phyloP scores from a whole-genome alignment of 2,113 vertebrate genomes.

The Merops nubicus region DNA sequence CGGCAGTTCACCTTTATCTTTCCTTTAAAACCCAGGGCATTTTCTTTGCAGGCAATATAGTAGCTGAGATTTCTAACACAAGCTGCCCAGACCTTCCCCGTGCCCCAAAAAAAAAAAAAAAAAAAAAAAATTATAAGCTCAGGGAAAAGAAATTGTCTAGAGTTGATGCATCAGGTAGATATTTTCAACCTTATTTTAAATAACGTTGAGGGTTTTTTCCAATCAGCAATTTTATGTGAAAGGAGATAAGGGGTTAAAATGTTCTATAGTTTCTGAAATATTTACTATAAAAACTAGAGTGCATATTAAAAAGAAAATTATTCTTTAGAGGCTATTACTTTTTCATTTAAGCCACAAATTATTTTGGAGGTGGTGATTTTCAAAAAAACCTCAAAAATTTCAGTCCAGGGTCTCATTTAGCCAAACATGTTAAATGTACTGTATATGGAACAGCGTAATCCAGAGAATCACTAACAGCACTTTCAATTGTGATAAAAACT shows the following conservation, averaged over 20 bases:
- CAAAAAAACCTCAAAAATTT: not conserved
- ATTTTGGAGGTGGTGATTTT: not conserved
- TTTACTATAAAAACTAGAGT: not conserved
- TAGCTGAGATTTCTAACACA: not conserved
- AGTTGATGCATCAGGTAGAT: not conserved
- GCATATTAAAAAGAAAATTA: not conserved
- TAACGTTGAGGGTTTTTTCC: not conserved
- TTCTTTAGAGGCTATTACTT: not conserved
- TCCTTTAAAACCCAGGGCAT: not conserved
- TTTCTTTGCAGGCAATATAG: conserved; percentile 3
- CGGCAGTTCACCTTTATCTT: conserved; percentile 2
- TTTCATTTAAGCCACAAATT: not conserved
- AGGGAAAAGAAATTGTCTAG: not conserved
- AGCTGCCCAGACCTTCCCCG: too few relatives aligned
- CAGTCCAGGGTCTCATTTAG: not conserved
- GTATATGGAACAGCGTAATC: not conserved
- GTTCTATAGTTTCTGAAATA: not conserved
- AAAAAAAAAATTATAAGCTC: not conserved
- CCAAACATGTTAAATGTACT: not conserved
- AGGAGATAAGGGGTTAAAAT: not conserved
- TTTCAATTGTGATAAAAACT: conserved; percentile 47
- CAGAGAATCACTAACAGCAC: not conserved
- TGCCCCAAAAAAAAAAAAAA: not conserved
- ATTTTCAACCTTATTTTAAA: conserved; percentile 18
- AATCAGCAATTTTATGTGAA: not conserved